Percentiles rank a stretch among this genome's conserved stretches.
phyloP scores from a whole-genome alignment of 2,113 vertebrate genomes.

The Bolborhynchus lineola region DNA sequence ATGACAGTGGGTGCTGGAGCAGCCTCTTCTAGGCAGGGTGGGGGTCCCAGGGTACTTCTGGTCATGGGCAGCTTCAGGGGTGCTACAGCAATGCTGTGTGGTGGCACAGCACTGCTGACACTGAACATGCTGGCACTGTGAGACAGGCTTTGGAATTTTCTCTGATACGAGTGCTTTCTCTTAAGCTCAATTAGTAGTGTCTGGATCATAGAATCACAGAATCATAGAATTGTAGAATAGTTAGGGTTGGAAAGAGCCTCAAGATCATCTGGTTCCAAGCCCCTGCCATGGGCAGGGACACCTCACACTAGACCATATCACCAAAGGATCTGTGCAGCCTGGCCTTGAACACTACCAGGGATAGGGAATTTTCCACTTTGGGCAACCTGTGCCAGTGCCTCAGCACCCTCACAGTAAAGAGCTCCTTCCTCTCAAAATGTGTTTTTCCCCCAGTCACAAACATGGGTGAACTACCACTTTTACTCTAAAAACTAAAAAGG shows the following conservation, averaged over 20 bases:
- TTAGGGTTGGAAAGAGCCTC: not conserved
- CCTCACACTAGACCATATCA: not conserved
- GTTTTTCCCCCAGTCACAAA: not conserved
- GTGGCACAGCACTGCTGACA: not conserved
- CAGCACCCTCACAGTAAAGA: not conserved
- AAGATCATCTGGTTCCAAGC: not conserved
- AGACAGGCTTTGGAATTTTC: not conserved
- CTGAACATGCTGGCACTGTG: accelerated
- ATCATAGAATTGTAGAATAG: not conserved
- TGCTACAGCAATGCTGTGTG: not conserved
- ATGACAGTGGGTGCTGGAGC: not conserved
- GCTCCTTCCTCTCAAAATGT: not conserved
- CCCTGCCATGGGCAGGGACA: not conserved
- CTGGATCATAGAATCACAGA: not conserved
- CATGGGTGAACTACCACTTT: not conserved
- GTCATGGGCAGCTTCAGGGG: not conserved
- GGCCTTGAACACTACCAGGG: not conserved
- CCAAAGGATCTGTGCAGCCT: not conserved
- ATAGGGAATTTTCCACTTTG: not conserved
- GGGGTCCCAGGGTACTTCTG: not conserved
- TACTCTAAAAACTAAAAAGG: not conserved
- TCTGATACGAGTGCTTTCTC: not conserved
- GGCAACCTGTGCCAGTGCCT: not conserved
- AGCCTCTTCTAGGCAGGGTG: not conserved
- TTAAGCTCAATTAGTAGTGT: accelerated